Conservation (phyloP, 1,140 invertebrate species). For the Patella vulgata region DNA sequence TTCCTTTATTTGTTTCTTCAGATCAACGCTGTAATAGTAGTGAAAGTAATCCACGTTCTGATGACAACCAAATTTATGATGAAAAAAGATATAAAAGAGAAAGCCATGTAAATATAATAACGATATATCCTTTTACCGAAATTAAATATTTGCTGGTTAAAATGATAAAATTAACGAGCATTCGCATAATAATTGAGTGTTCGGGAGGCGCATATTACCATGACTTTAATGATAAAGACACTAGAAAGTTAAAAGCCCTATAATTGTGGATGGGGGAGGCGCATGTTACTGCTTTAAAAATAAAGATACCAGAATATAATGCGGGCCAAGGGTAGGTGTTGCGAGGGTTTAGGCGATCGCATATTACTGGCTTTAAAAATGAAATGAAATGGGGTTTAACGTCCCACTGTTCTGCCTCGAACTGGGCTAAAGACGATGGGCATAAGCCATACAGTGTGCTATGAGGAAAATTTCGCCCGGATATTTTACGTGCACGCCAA, state of each 20-base stretch:
- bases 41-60: slow-evolving; percentile 18
- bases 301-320: slow-evolving; percentile 1
- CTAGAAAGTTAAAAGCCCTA: not conserved
- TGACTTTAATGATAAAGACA: not conserved
- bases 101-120: slow-evolving; percentile 22
- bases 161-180: not conserved
- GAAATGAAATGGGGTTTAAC: not conserved
- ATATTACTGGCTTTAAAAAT: not conserved
- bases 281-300: slow-evolving; percentile 2
- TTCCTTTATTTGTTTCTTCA: not conserved
- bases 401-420: too few relatives aligned
- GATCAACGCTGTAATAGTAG: slow-evolving; percentile 28
- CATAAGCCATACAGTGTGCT: too few relatives aligned
- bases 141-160: not conserved
- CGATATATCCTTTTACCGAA: not conserved
- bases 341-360: not conserved
- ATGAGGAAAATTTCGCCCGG: too few relatives aligned
- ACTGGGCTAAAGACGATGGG: too few relatives aligned
- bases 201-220: not conserved
- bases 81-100: slow-evolving; percentile 29
- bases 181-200: not conserved
- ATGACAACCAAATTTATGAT: slow-evolving; percentile 20
- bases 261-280: not conserved
- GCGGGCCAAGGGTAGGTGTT: not conserved
- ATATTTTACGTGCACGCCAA: too few relatives aligned